A percentile compares a stretch with the other conserved stretches of the same genome.
Conservation (phyloP, 2,797 vertebrate species). For the Tangara arthus region DNA sequence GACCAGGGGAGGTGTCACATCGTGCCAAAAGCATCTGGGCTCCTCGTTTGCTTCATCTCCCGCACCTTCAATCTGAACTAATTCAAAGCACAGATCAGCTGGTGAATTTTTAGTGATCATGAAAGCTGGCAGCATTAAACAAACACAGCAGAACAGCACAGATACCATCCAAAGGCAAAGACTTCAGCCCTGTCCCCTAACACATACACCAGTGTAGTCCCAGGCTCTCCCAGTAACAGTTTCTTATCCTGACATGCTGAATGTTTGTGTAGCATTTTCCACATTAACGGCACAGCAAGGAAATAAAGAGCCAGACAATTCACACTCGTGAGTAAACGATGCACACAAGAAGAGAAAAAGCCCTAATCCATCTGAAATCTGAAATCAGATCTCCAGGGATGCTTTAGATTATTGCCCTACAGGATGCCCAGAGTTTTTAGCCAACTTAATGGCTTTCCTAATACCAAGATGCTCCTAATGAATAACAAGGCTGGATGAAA, state of each 20-base stretch:
- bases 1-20: not conserved
- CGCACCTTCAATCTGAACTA: not conserved
- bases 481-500: not conserved
- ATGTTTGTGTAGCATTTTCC: not conserved
- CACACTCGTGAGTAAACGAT: not conserved
- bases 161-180: not conserved
- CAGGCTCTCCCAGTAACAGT: not conserved
- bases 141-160: not conserved
- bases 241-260: not conserved
- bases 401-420: not conserved
- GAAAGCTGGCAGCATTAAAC: not conserved
- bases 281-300: not conserved
- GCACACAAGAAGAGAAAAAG: not conserved
- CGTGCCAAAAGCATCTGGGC: not conserved
- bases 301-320: not conserved
- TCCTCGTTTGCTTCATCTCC: not conserved
- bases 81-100: not conserved
- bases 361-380: not conserved
- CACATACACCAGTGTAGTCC: not conserved
- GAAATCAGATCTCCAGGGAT: not conserved
- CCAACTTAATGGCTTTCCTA: not conserved
- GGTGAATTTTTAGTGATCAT: not conserved
- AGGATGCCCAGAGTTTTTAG: not conserved
- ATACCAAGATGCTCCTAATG: not conserved
- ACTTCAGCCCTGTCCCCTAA: not conserved